Conservation (phyloP, 2,888 invertebrate species). For the Ellobium chinense region DNA sequence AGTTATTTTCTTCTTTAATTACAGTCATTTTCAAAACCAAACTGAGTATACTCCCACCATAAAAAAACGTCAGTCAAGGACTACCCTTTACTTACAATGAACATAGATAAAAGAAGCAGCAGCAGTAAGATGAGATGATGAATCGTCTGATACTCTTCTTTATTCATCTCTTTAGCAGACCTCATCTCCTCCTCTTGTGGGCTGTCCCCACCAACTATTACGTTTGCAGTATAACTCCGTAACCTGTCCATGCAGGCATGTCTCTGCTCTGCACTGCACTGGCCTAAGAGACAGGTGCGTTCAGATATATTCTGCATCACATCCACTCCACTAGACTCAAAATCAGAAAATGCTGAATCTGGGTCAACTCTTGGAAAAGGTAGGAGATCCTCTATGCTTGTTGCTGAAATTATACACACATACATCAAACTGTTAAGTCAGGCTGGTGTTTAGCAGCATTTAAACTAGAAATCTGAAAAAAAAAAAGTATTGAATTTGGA, state of each 20-base stretch:
- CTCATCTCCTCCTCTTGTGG: constrained; percentile 47
- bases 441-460: too few species aligned
- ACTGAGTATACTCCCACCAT: too few species aligned
- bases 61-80: too few species aligned
- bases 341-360: neutral
- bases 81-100: constrained; percentile 78
- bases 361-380: constrained; percentile 50
- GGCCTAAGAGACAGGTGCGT: constrained; percentile 60
- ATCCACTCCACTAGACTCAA: neutral
- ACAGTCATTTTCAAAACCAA: too few species aligned
- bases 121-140: constrained; percentile 91
- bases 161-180: constrained; percentile 38
- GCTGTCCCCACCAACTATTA: constrained; percentile 25
- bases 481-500: too few species aligned
- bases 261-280: constrained; percentile 64
- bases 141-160: constrained; percentile 70
- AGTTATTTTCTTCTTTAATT: too few species aligned
- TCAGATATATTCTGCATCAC: constrained; percentile 49
- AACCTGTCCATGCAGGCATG: constrained; percentile 64
- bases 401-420: too few species aligned
- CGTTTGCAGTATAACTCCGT: constrained; percentile 58
- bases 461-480: too few species aligned
- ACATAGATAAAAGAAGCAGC: constrained; percentile 90
- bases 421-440: too few species aligned
- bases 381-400: constrained; percentile 68